phyloP scores from a whole-genome alignment of 2,113 vertebrate species.

The Nematolebias whitei region DNA sequence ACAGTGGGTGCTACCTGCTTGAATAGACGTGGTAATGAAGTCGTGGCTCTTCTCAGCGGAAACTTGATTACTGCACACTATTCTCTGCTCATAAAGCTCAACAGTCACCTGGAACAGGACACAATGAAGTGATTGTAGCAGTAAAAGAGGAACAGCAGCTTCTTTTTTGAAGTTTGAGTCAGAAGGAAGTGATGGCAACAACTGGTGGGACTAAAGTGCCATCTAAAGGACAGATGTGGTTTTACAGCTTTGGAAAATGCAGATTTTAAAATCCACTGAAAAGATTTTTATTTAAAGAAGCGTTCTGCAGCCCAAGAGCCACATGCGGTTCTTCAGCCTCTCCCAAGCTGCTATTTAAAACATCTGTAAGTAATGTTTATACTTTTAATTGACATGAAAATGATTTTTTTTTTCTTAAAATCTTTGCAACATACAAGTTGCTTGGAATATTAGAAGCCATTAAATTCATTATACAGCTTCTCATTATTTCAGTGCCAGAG shows the following conservation, averaged over 20 bases:
- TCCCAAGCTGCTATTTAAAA: too few relatives aligned
- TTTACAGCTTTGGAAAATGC: too few relatives aligned
- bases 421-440: too few relatives aligned
- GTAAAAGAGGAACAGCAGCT: slow-evolving; percentile 38
- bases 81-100: slow-evolving; percentile 41
- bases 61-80: slow-evolving; percentile 48
- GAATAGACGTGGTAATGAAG: slow-evolving; percentile 65
- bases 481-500: too few relatives aligned
- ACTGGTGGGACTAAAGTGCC: slow-evolving; percentile 45
- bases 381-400: too few relatives aligned
- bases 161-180: slow-evolving; percentile 4
- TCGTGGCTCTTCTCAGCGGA: slow-evolving; percentile 59
- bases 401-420: too few relatives aligned
- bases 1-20: slow-evolving; percentile 59
- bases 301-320: too few relatives aligned
- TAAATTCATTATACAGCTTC: too few relatives aligned
- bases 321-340: too few relatives aligned
- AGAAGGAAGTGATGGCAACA: neutral
- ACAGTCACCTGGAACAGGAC: slow-evolving; percentile 52
- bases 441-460: too few relatives aligned
- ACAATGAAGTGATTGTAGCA: slow-evolving; percentile 37
- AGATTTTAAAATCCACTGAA: neutral
- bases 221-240: slow-evolving; percentile 29
- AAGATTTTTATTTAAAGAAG: neutral
- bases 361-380: too few relatives aligned